These are phyloP conservation scores for Drosophila triauraria DNA, from an alignment of 1,140 invertebrate species.

Conservation along the genomic window DNA sequence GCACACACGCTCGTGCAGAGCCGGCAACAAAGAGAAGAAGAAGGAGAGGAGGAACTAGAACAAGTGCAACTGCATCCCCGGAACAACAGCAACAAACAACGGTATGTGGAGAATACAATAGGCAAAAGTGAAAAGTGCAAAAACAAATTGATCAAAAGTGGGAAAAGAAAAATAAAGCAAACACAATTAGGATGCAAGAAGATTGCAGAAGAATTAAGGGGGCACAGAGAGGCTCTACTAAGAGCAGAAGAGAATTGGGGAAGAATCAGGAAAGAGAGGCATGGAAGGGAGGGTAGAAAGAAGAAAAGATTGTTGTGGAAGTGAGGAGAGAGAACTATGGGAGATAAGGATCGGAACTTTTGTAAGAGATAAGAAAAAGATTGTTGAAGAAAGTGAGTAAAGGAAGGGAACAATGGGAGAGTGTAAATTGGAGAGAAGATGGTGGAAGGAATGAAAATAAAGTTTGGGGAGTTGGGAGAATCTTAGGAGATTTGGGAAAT, in stretches of 20 bases:
- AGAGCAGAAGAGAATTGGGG: background rate
- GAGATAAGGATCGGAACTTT: too few relatives aligned
- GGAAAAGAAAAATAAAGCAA: background rate
- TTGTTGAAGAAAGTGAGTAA: background rate
- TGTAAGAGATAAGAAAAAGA: background rate
- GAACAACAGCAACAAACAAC: slow-evolving; percentile 12
- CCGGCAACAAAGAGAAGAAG: slow-evolving; percentile 15
- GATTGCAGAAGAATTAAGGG: slow-evolving; percentile 4
- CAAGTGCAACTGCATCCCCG: slow-evolving; percentile 28
- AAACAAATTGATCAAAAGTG: slow-evolving; percentile 1
- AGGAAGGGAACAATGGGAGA: too few relatives aligned
- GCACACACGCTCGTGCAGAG: slow-evolving; percentile 6
- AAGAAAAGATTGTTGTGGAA: background rate
- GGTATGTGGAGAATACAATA: slow-evolving; percentile 23
- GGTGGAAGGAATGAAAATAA: too few relatives aligned
- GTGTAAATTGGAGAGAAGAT: too few relatives aligned
- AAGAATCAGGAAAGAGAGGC: background rate
- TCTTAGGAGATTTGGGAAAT: too few relatives aligned
- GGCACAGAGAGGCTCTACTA: too few relatives aligned
- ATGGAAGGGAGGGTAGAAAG: background rate
- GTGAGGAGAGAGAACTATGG: background rate
- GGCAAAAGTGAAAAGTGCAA: slow-evolving; percentile 10
- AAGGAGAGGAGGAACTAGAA: slow-evolving; percentile 19
- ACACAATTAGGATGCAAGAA: background rate
- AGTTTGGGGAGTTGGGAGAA: too few relatives aligned